These are phyloP conservation scores for Plodia interpunctella DNA, from an alignment of 1,140 invertebrate species.

Conservation along the genomic window DNA sequence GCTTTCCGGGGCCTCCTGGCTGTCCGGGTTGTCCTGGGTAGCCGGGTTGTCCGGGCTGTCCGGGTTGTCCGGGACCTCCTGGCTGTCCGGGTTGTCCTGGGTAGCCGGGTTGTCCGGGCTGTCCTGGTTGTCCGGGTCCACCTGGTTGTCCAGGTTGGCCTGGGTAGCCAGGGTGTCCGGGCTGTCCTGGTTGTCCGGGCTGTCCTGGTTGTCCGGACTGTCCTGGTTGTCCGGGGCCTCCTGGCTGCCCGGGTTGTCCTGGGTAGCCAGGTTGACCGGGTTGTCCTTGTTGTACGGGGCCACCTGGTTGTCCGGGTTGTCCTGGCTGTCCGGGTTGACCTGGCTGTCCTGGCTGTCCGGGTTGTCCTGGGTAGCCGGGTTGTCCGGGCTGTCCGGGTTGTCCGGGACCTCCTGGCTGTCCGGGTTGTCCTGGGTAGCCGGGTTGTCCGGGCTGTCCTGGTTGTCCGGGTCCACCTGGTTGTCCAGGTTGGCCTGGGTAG, in stretches of 20 bases:
- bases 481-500: constrained; percentile 13
- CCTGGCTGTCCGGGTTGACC: constrained; percentile 12
- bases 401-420: constrained; percentile 12
- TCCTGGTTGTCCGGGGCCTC: constrained; percentile 17
- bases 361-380: constrained; percentile 12
- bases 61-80: constrained; percentile 18
- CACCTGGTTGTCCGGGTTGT: constrained; percentile 8
- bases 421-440: constrained; percentile 14
- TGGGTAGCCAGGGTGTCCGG: constrained; percentile 16
- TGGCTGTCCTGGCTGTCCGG: constrained; percentile 14
- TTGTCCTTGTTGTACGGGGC: not conserved
- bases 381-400: constrained; percentile 26
- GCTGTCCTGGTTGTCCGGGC: constrained; percentile 10
- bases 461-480: constrained; percentile 9
- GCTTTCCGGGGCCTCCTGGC: too few species aligned
- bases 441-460: constrained; percentile 15
- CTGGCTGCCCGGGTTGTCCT: constrained; percentile 12
- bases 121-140: constrained; percentile 1
- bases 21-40: constrained; percentile 10
- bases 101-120: too few species aligned
- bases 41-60: constrained; percentile 19
- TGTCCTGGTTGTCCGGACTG: constrained; percentile 10
- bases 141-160: constrained; percentile 24
- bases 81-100: constrained; percentile 17
- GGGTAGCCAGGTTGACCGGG: constrained; percentile 14